Evolutionary conservation across 2,888 invertebrate species (phyloP).

Genomic region (Thecocarcelia acutangulata): DNA sequence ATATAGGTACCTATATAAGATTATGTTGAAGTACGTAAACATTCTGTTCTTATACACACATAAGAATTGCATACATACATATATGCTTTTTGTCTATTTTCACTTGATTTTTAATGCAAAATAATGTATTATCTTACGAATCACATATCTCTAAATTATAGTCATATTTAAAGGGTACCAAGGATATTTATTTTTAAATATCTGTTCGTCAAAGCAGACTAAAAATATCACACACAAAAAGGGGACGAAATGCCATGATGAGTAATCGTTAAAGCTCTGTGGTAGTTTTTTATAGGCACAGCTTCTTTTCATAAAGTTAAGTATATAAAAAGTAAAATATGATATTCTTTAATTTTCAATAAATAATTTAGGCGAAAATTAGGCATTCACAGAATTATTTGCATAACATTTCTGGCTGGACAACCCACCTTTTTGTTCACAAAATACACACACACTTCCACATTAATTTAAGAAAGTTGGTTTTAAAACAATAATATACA

Average conservation of each 20-base stretch:
- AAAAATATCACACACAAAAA: slow-evolving; percentile 50
- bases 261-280: slow-evolving; percentile 49
- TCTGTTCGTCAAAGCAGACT: slow-evolving; percentile 38
- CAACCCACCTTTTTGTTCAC: slow-evolving; percentile 40
- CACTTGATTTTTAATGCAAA: too few species aligned
- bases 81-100: too few species aligned
- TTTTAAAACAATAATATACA: not conserved
- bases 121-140: too few species aligned
- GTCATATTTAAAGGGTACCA: slow-evolving; percentile 47
- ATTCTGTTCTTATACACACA: too few species aligned
- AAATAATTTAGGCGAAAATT: slow-evolving; percentile 9
- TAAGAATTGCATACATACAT: too few species aligned
- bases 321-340: not conserved
- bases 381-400: not conserved
- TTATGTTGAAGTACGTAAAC: too few species aligned
- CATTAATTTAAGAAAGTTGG: not conserved
- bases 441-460: slow-evolving; percentile 29
- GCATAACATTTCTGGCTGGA: not conserved
- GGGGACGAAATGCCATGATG: slow-evolving; percentile 52
- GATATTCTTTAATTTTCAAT: slow-evolving; percentile 16
- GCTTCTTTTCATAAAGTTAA: not conserved
- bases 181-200: slow-evolving; percentile 65
- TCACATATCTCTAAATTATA: too few species aligned
- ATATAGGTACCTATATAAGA: too few species aligned
- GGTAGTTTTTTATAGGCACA: slow-evolving; percentile 24